phyloP scores from a whole-genome alignment of 1,140 invertebrate species.

The Atta colombica region DNA sequence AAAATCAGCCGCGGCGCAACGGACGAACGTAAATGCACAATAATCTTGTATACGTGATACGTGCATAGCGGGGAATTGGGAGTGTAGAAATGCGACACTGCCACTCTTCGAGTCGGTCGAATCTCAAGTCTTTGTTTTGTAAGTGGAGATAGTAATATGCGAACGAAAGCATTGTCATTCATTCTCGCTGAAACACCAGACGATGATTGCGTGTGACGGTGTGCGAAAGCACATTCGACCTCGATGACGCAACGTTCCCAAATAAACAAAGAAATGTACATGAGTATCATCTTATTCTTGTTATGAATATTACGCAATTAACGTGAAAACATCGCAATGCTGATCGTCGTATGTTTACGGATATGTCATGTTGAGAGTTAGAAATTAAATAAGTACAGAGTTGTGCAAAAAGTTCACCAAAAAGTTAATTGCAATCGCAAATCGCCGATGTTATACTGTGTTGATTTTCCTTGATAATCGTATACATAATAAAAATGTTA shows the following conservation, averaged over 20 bases:
- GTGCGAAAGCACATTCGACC: constrained; percentile 21
- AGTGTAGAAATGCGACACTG: constrained; percentile 38
- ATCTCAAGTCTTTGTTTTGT: constrained; percentile 47
- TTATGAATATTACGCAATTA: constrained; percentile 6
- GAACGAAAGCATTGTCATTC: constrained; percentile 30
- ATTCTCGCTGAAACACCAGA: not conserved
- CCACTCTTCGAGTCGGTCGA: constrained; percentile 15
- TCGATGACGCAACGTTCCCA: constrained; percentile 22
- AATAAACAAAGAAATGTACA: constrained; percentile 30
- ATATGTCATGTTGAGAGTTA: not conserved
- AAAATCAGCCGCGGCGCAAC: no score
- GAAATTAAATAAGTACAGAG: not conserved
- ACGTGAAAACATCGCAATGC: not conserved
- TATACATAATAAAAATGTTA: not conserved
- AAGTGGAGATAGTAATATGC: constrained; percentile 55
- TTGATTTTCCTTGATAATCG: not conserved
- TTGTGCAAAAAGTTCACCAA: not conserved
- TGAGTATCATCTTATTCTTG: not conserved
- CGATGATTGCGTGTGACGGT: not conserved
- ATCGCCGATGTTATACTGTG: not conserved
- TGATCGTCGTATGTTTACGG: not conserved
- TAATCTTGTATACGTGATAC: constrained; percentile 20
- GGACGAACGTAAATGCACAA: constrained; percentile 9
- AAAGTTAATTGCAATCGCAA: not conserved
- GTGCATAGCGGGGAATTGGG: constrained; percentile 15